Conservation (phyloP, 2,797 vertebrate genomes). For the Trematomus bernacchii region DNA sequence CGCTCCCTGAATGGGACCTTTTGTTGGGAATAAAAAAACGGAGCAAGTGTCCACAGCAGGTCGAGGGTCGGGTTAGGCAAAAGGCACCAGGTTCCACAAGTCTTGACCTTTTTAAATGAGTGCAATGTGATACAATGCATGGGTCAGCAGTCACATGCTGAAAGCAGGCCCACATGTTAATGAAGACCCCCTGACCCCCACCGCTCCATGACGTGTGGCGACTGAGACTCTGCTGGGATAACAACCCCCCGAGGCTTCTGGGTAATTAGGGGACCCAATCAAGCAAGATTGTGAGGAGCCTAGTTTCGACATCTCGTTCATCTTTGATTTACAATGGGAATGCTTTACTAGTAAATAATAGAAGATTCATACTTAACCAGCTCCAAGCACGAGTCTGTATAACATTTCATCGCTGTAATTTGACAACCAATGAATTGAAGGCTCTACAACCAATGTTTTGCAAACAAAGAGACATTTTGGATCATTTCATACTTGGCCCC, state of each 20-base stretch:
- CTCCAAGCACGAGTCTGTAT: background rate
- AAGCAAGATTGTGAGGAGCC: conserved; percentile 29
- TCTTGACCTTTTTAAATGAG: conserved; percentile 84
- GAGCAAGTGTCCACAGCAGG: conserved; percentile 79
- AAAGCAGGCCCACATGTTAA: conserved; percentile 77
- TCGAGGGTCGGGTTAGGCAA: conserved; percentile 74
- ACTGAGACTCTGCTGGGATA: conserved; percentile 50
- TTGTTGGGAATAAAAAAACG: conserved; percentile 76
- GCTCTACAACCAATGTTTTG: conserved; percentile 8
- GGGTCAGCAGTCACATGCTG: conserved; percentile 81
- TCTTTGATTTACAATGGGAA: conserved; percentile 29
- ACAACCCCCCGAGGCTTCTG: conserved; percentile 58
- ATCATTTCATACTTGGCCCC: conserved; percentile 25
- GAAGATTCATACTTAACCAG: conserved; percentile 19
- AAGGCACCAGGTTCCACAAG: conserved; percentile 73
- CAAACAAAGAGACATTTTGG: conserved; percentile 27
- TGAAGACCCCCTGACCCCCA: conserved; percentile 59
- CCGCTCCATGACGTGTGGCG: conserved; percentile 48
- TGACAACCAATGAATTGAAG: conserved; percentile 14
- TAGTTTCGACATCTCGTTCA: conserved; percentile 36
- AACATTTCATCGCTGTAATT: conserved; percentile 14
- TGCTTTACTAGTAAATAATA: conserved; percentile 5
- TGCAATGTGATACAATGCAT: conserved; percentile 79
- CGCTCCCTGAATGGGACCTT: conserved; percentile 72
- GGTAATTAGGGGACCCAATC: conserved; percentile 65